Conservation (phyloP, 2,888 invertebrate species). For the Drosophila tanythrix region DNA sequence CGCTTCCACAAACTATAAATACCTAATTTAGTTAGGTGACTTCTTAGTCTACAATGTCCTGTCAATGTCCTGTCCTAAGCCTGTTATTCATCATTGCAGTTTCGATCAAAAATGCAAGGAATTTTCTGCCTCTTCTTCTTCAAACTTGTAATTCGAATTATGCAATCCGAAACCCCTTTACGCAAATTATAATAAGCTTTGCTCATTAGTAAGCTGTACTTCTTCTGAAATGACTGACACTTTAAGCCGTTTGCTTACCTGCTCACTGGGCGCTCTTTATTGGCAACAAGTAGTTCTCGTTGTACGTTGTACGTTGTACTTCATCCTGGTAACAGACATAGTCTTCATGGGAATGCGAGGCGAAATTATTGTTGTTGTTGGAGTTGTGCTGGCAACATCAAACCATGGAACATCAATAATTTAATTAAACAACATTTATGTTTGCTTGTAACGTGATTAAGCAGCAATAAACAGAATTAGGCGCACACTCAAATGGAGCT, state of each 20-base stretch:
- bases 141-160: no score
- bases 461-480: slow-evolving; percentile 26
- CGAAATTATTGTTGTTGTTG: background rate
- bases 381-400: slow-evolving; percentile 5
- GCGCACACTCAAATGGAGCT: slow-evolving; percentile 2
- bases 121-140: no score
- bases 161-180: no score
- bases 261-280: background rate
- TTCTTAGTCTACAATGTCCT: no score
- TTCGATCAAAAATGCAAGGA: no score
- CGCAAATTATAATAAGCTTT: no score
- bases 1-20: no score
- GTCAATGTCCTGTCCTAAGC: no score
- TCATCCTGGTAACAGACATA: background rate
- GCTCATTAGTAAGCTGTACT: no score
- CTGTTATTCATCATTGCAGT: no score
- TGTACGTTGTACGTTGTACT: background rate
- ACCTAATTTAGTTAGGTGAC: no score
- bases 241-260: background rate
- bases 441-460: slow-evolving; percentile 38
- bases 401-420: slow-evolving; percentile 15
- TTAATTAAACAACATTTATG: slow-evolving; percentile 31
- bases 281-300: background rate
- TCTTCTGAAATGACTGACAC: background rate
- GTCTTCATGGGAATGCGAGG: background rate